Evolutionary conservation across 2,113 vertebrate species (phyloP), one percentile per base, ranked within the genome.

Genomic region (Bufo gargarizans): DNA sequence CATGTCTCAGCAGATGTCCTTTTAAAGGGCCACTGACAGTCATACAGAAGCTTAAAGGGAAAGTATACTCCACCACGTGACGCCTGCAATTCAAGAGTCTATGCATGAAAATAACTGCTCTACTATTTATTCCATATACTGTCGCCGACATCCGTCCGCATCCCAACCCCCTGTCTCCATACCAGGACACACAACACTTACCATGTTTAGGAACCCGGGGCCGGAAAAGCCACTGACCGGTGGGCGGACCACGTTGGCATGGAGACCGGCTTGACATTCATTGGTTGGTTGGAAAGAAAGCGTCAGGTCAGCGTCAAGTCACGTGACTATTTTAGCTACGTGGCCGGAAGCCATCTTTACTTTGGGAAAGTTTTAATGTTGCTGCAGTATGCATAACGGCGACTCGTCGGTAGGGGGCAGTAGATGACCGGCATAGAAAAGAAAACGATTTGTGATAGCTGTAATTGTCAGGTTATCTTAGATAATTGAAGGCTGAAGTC

Each of bases 241-340:
- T 12, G 61, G 86, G 76, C 49, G 77, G 86, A 79, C 43, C 85
- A 80, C 50, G 86, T 87, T 80, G 86, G 63, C 77, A 87, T 87
- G 77, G 77, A 19, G 61, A 87, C 86, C 61, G 63, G 13, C 33
- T 65, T 19, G 13, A 43, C 53, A 45, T 56, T 12, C 63, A 19
- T 59, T 85, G 83, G 72, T 74, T 85, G 83, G 72, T 17, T 14
- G 9, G 13, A 50, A 8, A n/a, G 45, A 14, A 3, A 50, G 59
- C 33, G 6, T 63, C 11, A 19, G 19, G 9, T 71, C 9, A 53
- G 43, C 65, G 45, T 50, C 67, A 6, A 4, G 14, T 82, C 61
- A 84, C 43, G 67, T 50, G 65, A 7, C 13, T 33, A 56, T 33
- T 72, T 50, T 14, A 45, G 7, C n/a, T 65, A 84, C 65, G 82